These are phyloP conservation scores for Phyllostomus hastatus DNA, from an alignment of 2,113 vertebrate genomes.

Conservation along the genomic window DNA sequence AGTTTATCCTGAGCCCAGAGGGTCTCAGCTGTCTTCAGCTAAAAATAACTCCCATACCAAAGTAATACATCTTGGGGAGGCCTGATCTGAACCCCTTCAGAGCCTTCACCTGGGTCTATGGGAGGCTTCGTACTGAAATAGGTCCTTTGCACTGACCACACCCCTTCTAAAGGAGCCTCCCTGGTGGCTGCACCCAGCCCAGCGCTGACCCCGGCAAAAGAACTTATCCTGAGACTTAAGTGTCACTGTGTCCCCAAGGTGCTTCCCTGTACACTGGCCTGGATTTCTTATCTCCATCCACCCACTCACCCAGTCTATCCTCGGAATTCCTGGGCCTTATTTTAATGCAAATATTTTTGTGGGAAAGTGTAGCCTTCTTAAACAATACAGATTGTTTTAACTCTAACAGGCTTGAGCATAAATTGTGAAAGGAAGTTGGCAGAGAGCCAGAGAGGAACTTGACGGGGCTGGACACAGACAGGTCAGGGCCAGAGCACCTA, in stretches of 20 bases:
- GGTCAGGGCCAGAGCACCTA: not conserved
- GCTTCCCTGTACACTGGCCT: not conserved
- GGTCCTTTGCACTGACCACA: not conserved
- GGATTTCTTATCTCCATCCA: not conserved
- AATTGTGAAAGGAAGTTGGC: constrained; percentile 43
- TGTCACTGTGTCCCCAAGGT: not conserved
- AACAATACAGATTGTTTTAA: constrained; percentile 68
- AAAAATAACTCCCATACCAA: not conserved
- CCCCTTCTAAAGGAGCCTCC: not conserved
- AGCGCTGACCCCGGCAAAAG: not conserved
- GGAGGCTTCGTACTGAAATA: not conserved
- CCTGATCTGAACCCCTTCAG: not conserved
- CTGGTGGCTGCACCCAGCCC: not conserved
- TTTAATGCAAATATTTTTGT: constrained; percentile 22
- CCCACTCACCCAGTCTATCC: not conserved
- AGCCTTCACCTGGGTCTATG: not conserved
- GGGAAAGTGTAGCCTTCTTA: constrained; percentile 17
- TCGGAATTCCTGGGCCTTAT: constrained; percentile 53
- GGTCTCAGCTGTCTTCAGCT: not conserved
- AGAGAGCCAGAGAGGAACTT: constrained; percentile 43
- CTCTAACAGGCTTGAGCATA: not conserved
- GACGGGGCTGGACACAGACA: constrained; percentile 11
- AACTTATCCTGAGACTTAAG: not conserved
- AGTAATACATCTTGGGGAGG: not conserved
- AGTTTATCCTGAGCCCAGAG: not conserved